Percentiles rank a stretch among this genome's conserved stretches.
Conservation (phyloP, 2,888 invertebrate genomes). For the Drosophila percnosoma region DNA sequence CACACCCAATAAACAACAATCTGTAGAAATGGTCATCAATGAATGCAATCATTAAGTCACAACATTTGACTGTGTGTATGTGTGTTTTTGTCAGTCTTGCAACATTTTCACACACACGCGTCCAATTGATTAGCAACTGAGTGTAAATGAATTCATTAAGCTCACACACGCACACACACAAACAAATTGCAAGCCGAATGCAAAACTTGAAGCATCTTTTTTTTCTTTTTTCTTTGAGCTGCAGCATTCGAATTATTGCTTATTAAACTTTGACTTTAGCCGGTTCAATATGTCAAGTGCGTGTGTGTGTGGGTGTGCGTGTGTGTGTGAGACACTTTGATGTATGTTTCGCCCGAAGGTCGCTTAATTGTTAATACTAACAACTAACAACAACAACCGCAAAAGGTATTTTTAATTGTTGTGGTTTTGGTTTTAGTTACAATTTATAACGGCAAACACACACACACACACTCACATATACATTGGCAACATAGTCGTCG, state of each 20-base stretch:
- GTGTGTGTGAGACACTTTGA: not conserved
- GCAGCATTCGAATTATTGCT: constrained; percentile 64
- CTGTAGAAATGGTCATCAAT: constrained; percentile 22
- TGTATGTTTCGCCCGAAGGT: constrained; percentile 27
- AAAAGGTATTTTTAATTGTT: constrained; percentile 51
- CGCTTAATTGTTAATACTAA: constrained; percentile 6
- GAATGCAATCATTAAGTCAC: constrained; percentile 12
- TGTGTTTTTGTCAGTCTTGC: constrained; percentile 36
- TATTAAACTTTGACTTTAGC: constrained; percentile 59
- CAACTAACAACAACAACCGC: constrained; percentile 15
- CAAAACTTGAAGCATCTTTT: constrained; percentile 22
- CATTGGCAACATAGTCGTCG: constrained; percentile 44
- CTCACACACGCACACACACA: not conserved
- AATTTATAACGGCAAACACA: not conserved
- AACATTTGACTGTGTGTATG: not conserved
- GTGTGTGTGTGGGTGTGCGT: not conserved
- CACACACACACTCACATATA: not conserved
- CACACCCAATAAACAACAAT: constrained; percentile 39
- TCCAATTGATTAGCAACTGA: constrained; percentile 75
- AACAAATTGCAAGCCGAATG: constrained; percentile 40
- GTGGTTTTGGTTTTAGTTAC: constrained; percentile 21
- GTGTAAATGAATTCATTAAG: constrained; percentile 76
- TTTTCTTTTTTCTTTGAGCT: constrained; percentile 4
- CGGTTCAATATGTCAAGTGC: constrained; percentile 35
- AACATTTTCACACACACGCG: constrained; percentile 44